Conservation (phyloP, 2,888 invertebrate genomes). For the Yponomeuta evonymella region DNA sequence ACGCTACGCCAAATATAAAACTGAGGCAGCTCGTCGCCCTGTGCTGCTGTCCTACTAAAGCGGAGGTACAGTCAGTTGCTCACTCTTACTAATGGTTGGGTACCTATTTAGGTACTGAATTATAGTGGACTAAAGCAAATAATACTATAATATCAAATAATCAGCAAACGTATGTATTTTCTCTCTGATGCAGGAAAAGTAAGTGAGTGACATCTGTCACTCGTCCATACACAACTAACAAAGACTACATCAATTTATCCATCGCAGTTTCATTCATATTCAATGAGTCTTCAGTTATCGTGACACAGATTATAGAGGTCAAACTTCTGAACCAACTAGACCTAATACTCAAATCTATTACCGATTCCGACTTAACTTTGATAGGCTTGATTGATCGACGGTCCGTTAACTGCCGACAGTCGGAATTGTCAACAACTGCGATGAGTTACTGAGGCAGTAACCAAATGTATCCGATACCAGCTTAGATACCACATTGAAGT, state of each 20-base stretch:
- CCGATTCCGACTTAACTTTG: background rate
- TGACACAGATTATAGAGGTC: too few relatives aligned
- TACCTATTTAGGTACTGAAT: too few relatives aligned
- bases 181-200: too few relatives aligned
- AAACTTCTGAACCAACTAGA: background rate
- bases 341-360: background rate
- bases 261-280: too few relatives aligned
- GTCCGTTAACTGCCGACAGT: background rate
- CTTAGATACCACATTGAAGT: too few relatives aligned
- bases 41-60: conserved; percentile 6
- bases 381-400: background rate
- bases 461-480: background rate
- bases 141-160: too few relatives aligned
- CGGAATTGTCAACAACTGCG: background rate
- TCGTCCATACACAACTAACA: too few relatives aligned
- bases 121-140: too few relatives aligned
- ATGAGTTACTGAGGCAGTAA: background rate
- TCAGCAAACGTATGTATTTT: too few relatives aligned
- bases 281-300: too few relatives aligned
- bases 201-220: too few relatives aligned
- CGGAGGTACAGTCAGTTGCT: background rate
- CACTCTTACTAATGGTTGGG: background rate
- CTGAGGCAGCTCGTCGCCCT: conserved; percentile 29
- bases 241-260: too few relatives aligned
- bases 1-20: conserved; percentile 57